Base-by-base conservation (phyloP, 2,888 invertebrate genomes). In the Mimas tiliae region DNA sequence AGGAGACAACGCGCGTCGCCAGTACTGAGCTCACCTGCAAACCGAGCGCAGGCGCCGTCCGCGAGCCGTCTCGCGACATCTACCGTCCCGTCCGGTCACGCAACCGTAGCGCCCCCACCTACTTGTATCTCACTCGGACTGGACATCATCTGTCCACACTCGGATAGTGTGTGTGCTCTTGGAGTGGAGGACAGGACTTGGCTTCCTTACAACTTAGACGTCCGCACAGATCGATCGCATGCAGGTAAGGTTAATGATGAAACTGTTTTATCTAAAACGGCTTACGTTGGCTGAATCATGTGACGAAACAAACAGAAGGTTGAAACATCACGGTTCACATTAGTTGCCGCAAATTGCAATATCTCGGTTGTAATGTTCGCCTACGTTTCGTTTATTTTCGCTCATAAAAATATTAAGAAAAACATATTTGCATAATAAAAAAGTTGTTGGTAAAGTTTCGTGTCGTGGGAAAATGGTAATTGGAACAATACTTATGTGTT, bases 91-190 rank as follows among this genome's bases (percentile, higher is more conserved):
- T 19, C 55, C 77, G 75, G 77, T 68, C 77, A 73, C 82, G 78
- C 82, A 78, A 79, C 77, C 75, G 75, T 80, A 76, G 80, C 85
- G 85, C 84, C 82, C 81, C 75, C 81, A 76, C 77, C 73, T 74
- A 72, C 74, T 76, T 68, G 69, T 70, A 65, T 70, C 67, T 74
- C 69, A 68, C 72, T 68, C 73, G 72, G 68, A 71, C 71, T 73
- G 83, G 79, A 81, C 80, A 76, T 73, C 80, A 78, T 78, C 80
- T 80, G 83, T 85, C 83, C 80, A 73, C 74, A 74, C 71, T 75
- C 81, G 76, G 77, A 75, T 84, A 86, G 91, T 93, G 92, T 84
- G 82, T 86, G 92, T 91, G 91, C 79, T 82, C 75, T 82, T 79
- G 74, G 76, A 78, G 81, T 82, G 81, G 81, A 82, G 74, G 73